Evolutionary conservation across 2,113 vertebrate genomes (phyloP).

Genomic region (Carassius auratus): DNA sequence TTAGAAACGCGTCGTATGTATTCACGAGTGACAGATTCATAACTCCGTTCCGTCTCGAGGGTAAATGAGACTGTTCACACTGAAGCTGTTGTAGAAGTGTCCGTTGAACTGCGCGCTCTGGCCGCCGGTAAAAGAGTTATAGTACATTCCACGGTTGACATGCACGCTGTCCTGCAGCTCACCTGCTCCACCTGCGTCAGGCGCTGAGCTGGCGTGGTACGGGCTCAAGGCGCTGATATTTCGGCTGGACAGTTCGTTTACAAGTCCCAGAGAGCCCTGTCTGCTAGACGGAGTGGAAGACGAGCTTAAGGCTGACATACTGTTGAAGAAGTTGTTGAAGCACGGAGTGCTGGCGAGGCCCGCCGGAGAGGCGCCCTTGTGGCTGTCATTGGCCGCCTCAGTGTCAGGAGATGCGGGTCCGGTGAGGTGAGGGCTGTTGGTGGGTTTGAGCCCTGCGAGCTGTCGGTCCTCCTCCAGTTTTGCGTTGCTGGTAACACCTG

Average conservation of each 20-base stretch:
- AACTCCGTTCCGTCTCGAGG: conserved; percentile 90
- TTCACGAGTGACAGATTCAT: conserved; percentile 65
- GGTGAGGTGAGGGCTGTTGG: conserved; percentile 80
- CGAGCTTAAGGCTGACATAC: conserved; percentile 82
- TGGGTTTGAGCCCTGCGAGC: conserved; percentile 70
- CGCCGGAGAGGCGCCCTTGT: conserved; percentile 81
- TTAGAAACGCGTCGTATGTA: background rate
- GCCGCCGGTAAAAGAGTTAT: conserved; percentile 84
- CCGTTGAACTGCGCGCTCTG: conserved; percentile 86
- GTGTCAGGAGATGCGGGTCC: conserved; percentile 82
- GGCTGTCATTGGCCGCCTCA: conserved; percentile 76
- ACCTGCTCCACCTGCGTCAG: conserved; percentile 48
- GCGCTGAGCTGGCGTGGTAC: conserved; percentile 65
- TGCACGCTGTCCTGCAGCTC: conserved; percentile 80
- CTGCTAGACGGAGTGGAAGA: conserved; percentile 66
- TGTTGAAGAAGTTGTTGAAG: conserved; percentile 90
- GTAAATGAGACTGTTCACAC: conserved; percentile 94
- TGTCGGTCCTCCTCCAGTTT: conserved; percentile 80
- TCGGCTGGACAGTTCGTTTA: conserved; percentile 77
- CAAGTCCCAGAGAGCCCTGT: conserved; percentile 76
- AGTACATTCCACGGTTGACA: conserved; percentile 83
- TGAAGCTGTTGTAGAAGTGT: conserved; percentile 90
- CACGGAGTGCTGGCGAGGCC: conserved; percentile 79
- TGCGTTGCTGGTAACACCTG: conserved; percentile 64
- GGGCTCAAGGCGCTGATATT: conserved; percentile 81